Percentiles rank a stretch among this genome's conserved stretches.
Evolutionary conservation across 35 echinoderm and acorn worm species (phyloP).

Genomic region (Heliocidaris erythrogramma): DNA sequence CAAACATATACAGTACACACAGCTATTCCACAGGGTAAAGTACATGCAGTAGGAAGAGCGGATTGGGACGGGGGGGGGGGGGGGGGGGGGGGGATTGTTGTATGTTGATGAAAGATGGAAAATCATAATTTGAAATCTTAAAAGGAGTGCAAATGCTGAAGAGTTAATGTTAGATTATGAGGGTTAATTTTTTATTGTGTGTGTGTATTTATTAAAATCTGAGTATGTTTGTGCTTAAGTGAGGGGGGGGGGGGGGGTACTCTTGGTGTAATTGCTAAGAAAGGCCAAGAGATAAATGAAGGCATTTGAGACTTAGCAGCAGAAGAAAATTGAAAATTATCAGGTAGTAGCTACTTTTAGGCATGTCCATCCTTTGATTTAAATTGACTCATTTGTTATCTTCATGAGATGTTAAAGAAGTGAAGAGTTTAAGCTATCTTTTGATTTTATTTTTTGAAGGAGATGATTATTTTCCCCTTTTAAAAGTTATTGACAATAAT

Average conservation of each 20-base stretch:
- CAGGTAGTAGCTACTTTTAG: background rate
- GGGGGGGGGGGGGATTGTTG: background rate
- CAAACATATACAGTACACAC: constrained; percentile 4
- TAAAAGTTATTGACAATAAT: too few species aligned
- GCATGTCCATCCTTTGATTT: background rate
- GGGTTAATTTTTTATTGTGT: too few species aligned
- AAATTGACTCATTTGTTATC: background rate
- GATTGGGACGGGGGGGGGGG: background rate
- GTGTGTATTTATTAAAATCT: too few species aligned
- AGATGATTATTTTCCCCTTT: background rate
- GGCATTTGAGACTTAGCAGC: background rate
- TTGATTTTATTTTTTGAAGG: too few species aligned
- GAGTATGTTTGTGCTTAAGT: too few species aligned
- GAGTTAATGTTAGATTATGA: too few species aligned
- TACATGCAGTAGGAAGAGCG: background rate
- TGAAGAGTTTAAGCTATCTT: background rate
- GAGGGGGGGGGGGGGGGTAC: too few species aligned
- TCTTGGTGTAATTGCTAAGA: too few species aligned
- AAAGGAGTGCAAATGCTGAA: too few species aligned
- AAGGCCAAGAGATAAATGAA: background rate
- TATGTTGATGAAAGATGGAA: too few species aligned
- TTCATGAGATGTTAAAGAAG: background rate
- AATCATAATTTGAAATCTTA: too few species aligned
- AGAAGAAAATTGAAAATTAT: background rate
- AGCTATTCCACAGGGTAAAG: background rate